Conservation (phyloP, 53 echinoderm and acorn worm species). For the Astropecten irregularis region DNA sequence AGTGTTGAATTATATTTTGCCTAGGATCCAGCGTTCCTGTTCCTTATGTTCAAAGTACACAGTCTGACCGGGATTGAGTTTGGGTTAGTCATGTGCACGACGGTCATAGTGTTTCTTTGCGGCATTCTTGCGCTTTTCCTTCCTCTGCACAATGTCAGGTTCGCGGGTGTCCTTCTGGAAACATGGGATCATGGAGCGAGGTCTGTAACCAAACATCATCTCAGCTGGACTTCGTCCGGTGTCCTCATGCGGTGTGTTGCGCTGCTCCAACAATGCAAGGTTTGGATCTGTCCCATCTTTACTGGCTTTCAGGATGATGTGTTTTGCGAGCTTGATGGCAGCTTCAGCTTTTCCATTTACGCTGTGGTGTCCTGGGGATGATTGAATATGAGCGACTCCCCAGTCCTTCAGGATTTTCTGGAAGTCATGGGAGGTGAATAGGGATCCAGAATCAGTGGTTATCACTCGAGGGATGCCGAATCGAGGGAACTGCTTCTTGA, state of each 20-base stretch:
- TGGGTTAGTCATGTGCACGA: slow-evolving; percentile 2
- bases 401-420: slow-evolving; percentile 40
- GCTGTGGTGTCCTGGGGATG: too few relatives aligned
- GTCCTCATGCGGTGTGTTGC: slow-evolving; percentile 47
- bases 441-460: slow-evolving; percentile 53
- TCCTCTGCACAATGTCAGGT: too few relatives aligned
- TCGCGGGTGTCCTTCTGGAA: slow-evolving; percentile 1
- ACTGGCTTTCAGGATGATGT: slow-evolving; percentile 35
- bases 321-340: too few relatives aligned
- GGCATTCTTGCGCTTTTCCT: too few relatives aligned
- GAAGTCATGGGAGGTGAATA: slow-evolving; percentile 51
- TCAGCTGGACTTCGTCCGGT: too few relatives aligned
- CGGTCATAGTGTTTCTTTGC: too few relatives aligned
- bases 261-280: slow-evolving; percentile 35
- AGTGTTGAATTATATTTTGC: too few relatives aligned
- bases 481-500: slow-evolving; percentile 65
- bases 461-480: too few relatives aligned
- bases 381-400: too few relatives aligned
- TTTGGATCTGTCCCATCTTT: slow-evolving; percentile 27
- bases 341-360: too few relatives aligned
- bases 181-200: too few relatives aligned
- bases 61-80: not conserved
- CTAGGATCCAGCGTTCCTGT: not conserved
- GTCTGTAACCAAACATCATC: too few relatives aligned
- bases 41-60: not conserved